These are phyloP conservation scores for Himalopsyche phryganea DNA, from an alignment of 1,140 invertebrate genomes.

Conservation along the genomic window DNA sequence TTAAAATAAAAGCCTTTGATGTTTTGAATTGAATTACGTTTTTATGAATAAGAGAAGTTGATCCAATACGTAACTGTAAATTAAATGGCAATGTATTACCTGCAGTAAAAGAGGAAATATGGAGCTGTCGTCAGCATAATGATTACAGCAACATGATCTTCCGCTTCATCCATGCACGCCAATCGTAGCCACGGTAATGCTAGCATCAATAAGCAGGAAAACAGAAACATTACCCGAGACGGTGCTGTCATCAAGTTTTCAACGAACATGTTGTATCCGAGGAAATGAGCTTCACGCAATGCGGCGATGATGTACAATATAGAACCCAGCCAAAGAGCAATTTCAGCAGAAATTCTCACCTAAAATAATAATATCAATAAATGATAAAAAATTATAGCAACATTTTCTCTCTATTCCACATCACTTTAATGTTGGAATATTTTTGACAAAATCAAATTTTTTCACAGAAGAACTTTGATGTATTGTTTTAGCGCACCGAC, in stretches of 20 bases:
- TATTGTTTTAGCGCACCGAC: too few species aligned
- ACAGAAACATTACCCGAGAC: constrained; percentile 83
- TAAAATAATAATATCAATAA: constrained; percentile 28
- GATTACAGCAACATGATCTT: constrained; percentile 89
- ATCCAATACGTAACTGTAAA: background rate
- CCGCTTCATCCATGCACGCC: constrained; percentile 76
- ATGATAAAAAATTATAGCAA: too few species aligned
- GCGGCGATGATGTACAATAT: constrained; percentile 79
- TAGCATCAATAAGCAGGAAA: constrained; percentile 85
- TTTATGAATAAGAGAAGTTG: background rate
- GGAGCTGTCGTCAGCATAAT: constrained; percentile 94
- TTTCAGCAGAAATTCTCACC: constrained; percentile 66
- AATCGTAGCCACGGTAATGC: constrained; percentile 79
- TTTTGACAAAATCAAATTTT: too few species aligned
- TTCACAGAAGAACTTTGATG: too few species aligned
- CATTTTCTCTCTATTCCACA: too few species aligned
- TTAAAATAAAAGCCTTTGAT: background rate
- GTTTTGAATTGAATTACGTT: background rate
- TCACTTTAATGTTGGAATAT: too few species aligned
- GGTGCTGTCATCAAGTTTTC: constrained; percentile 76
- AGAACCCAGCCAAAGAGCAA: constrained; percentile 70
- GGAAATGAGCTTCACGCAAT: constrained; percentile 74
- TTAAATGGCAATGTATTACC: constrained; percentile 64
- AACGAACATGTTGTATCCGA: constrained; percentile 85
- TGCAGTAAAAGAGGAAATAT: constrained; percentile 98